Evolutionary conservation across 2,797 vertebrate species (phyloP).

Genomic region (Pipistrellus nathusii): DNA sequence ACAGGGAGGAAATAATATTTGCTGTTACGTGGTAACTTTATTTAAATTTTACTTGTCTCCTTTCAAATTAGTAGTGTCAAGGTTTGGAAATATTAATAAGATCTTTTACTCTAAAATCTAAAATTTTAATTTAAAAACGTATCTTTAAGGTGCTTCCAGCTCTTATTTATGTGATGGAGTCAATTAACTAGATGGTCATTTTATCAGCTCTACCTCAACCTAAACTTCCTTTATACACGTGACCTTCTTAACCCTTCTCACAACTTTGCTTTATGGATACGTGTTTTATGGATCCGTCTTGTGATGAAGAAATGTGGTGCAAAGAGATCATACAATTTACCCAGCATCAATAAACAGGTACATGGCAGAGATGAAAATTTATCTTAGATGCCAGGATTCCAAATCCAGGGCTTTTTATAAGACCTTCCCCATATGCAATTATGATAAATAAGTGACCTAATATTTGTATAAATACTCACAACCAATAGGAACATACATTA

Average conservation of each 20-base stretch:
- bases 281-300: background rate
- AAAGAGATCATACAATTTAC: background rate
- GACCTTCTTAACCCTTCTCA: background rate
- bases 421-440: background rate
- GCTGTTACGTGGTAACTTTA: background rate
- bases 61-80: background rate
- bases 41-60: background rate
- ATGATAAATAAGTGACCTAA: background rate
- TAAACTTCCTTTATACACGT: background rate
- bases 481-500: background rate
- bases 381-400: background rate
- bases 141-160: background rate
- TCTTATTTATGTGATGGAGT: background rate
- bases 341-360: background rate
- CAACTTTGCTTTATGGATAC: background rate
- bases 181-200: background rate
- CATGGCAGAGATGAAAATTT: background rate
- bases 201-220: background rate
- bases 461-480: background rate
- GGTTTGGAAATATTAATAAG: background rate
- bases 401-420: slow-evolving; percentile 10
- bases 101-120: background rate
- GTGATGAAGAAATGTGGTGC: background rate
- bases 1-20: background rate
- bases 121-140: background rate